These are phyloP conservation scores for Balaeniceps rex DNA, from an alignment of 2,113 vertebrate species.

Conservation along the genomic window DNA sequence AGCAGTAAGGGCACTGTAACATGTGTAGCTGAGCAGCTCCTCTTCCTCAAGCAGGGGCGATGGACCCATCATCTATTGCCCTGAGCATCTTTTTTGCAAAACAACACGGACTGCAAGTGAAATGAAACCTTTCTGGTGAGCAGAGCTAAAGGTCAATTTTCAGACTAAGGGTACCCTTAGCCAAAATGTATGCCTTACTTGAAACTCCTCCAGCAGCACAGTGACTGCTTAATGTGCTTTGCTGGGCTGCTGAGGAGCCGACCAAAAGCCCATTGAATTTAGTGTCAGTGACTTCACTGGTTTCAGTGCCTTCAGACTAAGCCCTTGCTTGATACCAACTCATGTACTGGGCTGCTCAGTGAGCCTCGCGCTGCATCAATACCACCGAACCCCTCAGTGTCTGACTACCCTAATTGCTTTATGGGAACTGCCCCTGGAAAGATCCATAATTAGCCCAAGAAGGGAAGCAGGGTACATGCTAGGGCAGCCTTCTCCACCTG, in stretches of 20 bases:
- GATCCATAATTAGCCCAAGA: not conserved
- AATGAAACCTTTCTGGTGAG: not conserved
- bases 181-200: not conserved
- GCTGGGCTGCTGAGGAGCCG: not conserved
- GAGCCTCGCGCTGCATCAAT: not conserved
- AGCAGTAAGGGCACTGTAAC: not conserved
- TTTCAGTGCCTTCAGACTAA: not conserved
- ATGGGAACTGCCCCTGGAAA: not conserved
- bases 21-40: rapidly evolving
- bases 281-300: not conserved
- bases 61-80: not conserved
- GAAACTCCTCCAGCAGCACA: not conserved
- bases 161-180: not conserved
- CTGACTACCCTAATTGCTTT: not conserved
- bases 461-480: not conserved
- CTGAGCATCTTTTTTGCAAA: not conserved
- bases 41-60: not conserved
- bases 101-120: not conserved
- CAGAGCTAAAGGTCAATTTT: not conserved
- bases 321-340: not conserved
- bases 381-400: not conserved
- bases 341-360: not conserved
- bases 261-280: not conserved
- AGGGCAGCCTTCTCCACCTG: not conserved
- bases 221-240: rapidly evolving